Evolutionary conservation across 2,888 invertebrate species (phyloP), one percentile per base, ranked within the genome.

Genomic region (Leptopilina drosophilae): DNA sequence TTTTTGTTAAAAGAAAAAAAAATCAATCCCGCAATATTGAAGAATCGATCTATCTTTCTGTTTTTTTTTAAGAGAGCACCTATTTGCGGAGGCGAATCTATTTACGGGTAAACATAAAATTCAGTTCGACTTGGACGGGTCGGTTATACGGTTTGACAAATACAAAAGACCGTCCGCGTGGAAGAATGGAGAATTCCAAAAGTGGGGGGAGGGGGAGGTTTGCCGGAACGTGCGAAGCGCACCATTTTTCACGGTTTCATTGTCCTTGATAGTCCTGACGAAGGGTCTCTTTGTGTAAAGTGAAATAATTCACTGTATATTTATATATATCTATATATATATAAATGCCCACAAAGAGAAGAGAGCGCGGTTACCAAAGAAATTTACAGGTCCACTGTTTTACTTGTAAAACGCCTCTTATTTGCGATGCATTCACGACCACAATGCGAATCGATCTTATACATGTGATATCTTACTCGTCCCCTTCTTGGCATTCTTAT

Each of bases 221-320:
- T 56, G 75, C 69, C 75, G 76, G 79, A 78, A 83, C 82, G 81
- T 78, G 82, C 84, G 81, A 84, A 81, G 82, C 82, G 77, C 79
- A 84, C 84, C 85, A 87, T 87, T 87, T 87, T 87, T 87, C 86
- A 87, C 82, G 80, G 84, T 83, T 83, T 86, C 85, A 87, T 87
- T 86, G 86, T 87, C 85, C 85, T 80, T 82, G 80, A 84, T 85
- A 85, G 84, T 82, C 80, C 81, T 81, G 83, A 83, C 82, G 85
- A 84, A 85, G 84, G 84, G 83, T 83, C 81, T 82, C 79, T 85
- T 86, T 85, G 83, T 85, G 83, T 78, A 78, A 80, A 78, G 78
- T 82, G 77, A 85, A 84, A 85, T 84, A 83, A 86, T 82, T 73
- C 56, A 73, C 40, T 73, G 56, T 53, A 56, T n/a, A 49, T 49